Conservation (phyloP, 2,888 invertebrate genomes). For the Leptopterna dolabrata region DNA sequence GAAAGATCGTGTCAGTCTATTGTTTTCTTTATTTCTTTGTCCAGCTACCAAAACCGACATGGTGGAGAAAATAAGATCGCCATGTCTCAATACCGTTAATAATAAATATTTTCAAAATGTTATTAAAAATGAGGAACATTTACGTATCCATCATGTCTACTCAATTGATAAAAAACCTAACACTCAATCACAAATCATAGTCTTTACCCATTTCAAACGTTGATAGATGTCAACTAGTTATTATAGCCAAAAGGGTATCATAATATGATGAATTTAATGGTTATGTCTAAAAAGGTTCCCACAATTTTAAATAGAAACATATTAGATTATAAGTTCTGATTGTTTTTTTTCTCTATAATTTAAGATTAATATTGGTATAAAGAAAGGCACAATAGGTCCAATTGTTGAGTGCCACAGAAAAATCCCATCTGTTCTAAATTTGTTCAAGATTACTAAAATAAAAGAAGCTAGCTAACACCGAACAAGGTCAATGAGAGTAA, state of each 20-base stretch:
- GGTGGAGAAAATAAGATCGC: background rate
- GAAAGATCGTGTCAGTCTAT: constrained; percentile 47
- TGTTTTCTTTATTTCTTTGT: constrained; percentile 24
- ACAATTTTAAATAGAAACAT: background rate
- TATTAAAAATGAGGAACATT: constrained; percentile 26
- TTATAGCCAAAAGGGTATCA: background rate
- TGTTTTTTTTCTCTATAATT: background rate
- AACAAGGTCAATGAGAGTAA: no score
- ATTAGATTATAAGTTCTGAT: background rate
- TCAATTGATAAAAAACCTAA: background rate
- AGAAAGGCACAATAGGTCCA: constrained; percentile 41
- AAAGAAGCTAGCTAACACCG: background rate
- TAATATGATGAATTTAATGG: background rate
- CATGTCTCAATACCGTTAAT: background rate
- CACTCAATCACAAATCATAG: constrained; percentile 11
- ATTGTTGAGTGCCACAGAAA: constrained; percentile 36
- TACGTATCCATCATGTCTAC: background rate
- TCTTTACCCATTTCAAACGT: constrained; percentile 1
- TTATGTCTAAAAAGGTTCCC: background rate
- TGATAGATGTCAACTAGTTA: background rate
- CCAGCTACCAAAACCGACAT: constrained; percentile 7
- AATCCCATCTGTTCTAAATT: constrained; percentile 13
- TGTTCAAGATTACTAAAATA: background rate
- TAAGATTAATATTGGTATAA: constrained; percentile 16
- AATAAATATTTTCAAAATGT: constrained; percentile 20